Evolutionary conservation across 1,140 invertebrate species (phyloP).

Genomic region (Apocrypta bakeri): DNA sequence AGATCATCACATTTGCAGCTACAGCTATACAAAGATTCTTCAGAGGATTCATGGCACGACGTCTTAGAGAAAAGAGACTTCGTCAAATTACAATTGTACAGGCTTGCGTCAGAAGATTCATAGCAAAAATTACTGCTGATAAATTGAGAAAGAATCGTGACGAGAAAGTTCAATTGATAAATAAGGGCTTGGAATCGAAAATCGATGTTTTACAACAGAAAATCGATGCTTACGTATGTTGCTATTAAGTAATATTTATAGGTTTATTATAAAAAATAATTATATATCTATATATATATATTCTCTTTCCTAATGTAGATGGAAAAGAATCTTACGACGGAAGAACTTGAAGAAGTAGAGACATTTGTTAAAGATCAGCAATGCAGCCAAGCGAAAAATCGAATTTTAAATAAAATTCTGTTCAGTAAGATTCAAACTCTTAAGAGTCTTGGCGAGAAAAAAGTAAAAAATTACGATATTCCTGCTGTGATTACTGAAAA

Average conservation of each 20-base stretch:
- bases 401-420: slow-evolving; percentile 2
- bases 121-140: slow-evolving; percentile 76
- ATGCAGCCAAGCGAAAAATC: background rate
- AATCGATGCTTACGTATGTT: slow-evolving; percentile 67
- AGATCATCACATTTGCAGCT: slow-evolving; percentile 77
- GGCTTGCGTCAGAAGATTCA: slow-evolving; percentile 78
- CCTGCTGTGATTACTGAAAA: too few species aligned
- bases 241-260: background rate
- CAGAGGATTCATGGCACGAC: slow-evolving; percentile 86
- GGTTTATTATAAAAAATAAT: background rate
- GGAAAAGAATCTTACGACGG: background rate
- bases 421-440: background rate
- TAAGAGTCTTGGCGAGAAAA: background rate
- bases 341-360: background rate
- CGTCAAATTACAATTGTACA: slow-evolving; percentile 88
- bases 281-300: too few species aligned
- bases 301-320: background rate
- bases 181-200: background rate
- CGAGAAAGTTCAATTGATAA: background rate
- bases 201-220: background rate
- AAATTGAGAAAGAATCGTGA: background rate
- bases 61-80: slow-evolving; percentile 79
- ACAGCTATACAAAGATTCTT: slow-evolving; percentile 81
- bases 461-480: background rate
- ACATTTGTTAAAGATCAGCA: background rate